These are phyloP conservation scores for Alectura lathami DNA, from an alignment of 2,113 vertebrate species.

Conservation along the genomic window DNA sequence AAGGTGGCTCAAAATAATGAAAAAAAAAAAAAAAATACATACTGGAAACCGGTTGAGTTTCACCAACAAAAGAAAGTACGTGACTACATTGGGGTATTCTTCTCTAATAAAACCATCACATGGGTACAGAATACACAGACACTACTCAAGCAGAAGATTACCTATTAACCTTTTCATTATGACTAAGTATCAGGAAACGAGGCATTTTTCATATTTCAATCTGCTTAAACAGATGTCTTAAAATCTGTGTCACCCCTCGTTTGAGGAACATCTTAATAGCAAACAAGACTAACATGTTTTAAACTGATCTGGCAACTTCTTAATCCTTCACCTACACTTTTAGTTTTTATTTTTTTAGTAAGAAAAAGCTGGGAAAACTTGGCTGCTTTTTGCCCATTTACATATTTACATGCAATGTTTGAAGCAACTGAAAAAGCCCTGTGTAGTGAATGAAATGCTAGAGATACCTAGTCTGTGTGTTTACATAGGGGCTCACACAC, in stretches of 20 bases:
- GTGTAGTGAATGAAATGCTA: accelerated
- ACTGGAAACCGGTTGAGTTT: not conserved
- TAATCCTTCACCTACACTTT: not conserved
- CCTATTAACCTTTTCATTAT: not conserved
- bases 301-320: not conserved
- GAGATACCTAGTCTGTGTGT: not conserved
- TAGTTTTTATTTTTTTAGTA: not conserved
- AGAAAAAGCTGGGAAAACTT: not conserved
- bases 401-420: not conserved
- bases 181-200: not conserved
- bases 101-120: not conserved
- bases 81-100: not conserved
- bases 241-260: not conserved
- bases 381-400: not conserved
- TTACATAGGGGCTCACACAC: not conserved
- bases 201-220: not conserved
- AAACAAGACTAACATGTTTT: not conserved
- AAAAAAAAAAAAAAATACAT: not conserved
- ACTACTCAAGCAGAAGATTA: not conserved
- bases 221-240: not conserved
- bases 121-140: not conserved
- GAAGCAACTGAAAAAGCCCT: not conserved
- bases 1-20: not conserved
- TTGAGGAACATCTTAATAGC: not conserved
- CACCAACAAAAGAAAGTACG: not conserved